Percentiles rank a stretch among this genome's conserved stretches.
These are phyloP conservation scores for Eciton burchellii DNA, from an alignment of 1,140 invertebrate species.

Conservation along the genomic window DNA sequence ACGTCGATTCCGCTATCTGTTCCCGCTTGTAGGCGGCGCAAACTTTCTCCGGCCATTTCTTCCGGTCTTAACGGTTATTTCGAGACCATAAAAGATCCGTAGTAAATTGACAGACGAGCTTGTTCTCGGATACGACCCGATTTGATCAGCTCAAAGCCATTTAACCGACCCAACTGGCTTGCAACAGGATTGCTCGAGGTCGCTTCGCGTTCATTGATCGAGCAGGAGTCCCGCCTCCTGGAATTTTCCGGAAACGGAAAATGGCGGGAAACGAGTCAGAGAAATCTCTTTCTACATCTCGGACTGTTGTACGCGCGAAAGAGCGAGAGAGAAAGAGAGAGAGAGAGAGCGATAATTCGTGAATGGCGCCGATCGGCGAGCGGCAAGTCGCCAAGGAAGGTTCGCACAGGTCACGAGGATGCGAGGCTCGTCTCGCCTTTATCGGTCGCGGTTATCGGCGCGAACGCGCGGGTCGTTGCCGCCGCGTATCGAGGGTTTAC, in stretches of 20 bases:
- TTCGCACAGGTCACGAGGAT: slow-evolving; percentile 55
- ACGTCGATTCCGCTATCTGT: slow-evolving; percentile 34
- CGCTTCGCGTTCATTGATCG: not conserved
- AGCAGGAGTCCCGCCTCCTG: not conserved
- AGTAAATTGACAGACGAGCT: not conserved
- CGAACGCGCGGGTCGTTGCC: slow-evolving; percentile 40
- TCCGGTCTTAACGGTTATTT: not conserved
- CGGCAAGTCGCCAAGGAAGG: not conserved
- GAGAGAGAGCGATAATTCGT: slow-evolving; percentile 41
- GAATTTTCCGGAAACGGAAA: too few relatives aligned
- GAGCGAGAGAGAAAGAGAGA: not conserved
- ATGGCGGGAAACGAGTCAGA: too few relatives aligned
- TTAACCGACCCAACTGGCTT: not conserved
- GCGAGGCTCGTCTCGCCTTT: slow-evolving; percentile 14
- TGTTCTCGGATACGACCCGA: not conserved
- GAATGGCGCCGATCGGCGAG: slow-evolving; percentile 16
- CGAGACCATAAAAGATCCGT: not conserved
- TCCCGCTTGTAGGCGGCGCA: slow-evolving; percentile 16
- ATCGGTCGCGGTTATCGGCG: slow-evolving; percentile 47
- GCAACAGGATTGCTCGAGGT: too few relatives aligned
- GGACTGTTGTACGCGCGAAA: not conserved
- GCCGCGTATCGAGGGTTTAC: slow-evolving; percentile 41
- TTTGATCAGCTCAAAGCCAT: slow-evolving; percentile 15
- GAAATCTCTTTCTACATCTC: slow-evolving; percentile 3
- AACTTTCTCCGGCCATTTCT: slow-evolving; percentile 31